Evolutionary conservation across 2,888 invertebrate genomes (phyloP).

Genomic region (Diarsia rubi): DNA sequence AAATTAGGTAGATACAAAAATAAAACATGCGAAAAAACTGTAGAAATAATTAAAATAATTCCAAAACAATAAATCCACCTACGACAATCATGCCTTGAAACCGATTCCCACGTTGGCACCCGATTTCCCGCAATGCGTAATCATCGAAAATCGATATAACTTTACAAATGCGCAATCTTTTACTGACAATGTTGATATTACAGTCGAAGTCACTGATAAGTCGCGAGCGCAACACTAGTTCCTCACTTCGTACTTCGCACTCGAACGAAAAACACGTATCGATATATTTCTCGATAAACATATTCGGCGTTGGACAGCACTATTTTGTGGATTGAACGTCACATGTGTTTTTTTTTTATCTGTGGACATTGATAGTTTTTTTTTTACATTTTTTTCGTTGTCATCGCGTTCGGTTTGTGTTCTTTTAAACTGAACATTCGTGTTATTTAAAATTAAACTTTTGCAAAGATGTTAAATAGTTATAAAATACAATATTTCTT

Average conservation of each 20-base stretch:
- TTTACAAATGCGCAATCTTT: constrained; percentile 58
- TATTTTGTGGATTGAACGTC: constrained; percentile 60
- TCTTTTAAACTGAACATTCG: constrained; percentile 33
- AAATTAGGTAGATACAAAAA: neutral
- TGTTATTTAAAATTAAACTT: constrained; percentile 63
- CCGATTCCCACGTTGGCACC: constrained; percentile 57
- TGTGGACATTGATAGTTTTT: constrained; percentile 40
- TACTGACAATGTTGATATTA: constrained; percentile 64
- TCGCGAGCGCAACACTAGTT: constrained; percentile 67
- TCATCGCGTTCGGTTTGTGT: constrained; percentile 26
- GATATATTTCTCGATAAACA: constrained; percentile 55
- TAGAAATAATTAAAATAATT: neutral
- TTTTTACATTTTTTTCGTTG: constrained; percentile 10
- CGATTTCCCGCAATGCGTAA: constrained; percentile 61
- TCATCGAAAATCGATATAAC: constrained; percentile 75
- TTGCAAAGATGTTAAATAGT: constrained; percentile 74
- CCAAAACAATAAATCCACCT: constrained; percentile 6
- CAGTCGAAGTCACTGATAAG: constrained; percentile 62
- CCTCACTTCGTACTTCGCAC: constrained; percentile 67
- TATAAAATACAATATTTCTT: constrained; percentile 77
- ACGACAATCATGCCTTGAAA: neutral
- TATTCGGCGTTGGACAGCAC: constrained; percentile 55
- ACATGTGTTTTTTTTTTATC: constrained; percentile 50
- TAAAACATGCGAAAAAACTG: neutral
- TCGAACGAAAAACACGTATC: constrained; percentile 62